Conservation (phyloP, 2,797 vertebrate genomes). For the Alosa sapidissima region DNA sequence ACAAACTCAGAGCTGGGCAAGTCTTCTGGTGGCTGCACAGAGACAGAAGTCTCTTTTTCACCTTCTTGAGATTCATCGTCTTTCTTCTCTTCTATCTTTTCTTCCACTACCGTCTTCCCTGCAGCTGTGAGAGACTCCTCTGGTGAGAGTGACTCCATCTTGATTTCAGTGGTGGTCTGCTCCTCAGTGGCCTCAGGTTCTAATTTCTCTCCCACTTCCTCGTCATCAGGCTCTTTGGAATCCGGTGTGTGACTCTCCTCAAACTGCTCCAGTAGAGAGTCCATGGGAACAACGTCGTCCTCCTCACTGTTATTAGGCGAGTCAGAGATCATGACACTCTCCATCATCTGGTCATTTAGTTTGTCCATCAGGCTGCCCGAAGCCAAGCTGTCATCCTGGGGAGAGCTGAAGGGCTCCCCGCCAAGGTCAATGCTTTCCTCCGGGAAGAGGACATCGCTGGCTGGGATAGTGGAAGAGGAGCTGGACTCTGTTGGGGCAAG, state of each 20-base stretch:
- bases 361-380: slow-evolving; percentile 85
- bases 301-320: slow-evolving; percentile 94
- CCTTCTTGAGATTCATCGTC: slow-evolving; percentile 35
- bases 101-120: slow-evolving; percentile 57
- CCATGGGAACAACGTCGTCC: slow-evolving; percentile 85
- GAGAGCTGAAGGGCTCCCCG: slow-evolving; percentile 78
- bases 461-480: not conserved
- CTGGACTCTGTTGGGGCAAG: slow-evolving; percentile 2
- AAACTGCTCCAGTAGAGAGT: slow-evolving; percentile 75
- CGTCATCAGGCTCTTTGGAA: slow-evolving; percentile 51
- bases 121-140: slow-evolving; percentile 59
- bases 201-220: slow-evolving; percentile 45
- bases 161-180: slow-evolving; percentile 63
- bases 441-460: slow-evolving; percentile 71
- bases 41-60: slow-evolving; percentile 4
- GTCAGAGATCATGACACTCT: slow-evolving; percentile 97
- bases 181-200: slow-evolving; percentile 42
- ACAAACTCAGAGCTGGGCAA: slow-evolving; percentile 43
- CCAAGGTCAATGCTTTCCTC: slow-evolving; percentile 91
- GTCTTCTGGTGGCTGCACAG: slow-evolving; percentile 42
- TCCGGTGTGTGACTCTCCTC: slow-evolving; percentile 56
- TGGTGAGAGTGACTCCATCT: slow-evolving; percentile 51
- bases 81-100: slow-evolving; percentile 49
- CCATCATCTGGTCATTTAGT: slow-evolving; percentile 97
- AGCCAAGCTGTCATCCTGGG: slow-evolving; percentile 77